phyloP scores from a whole-genome alignment of 2,113 vertebrate genomes.

The Sclerurus mexicanus region DNA sequence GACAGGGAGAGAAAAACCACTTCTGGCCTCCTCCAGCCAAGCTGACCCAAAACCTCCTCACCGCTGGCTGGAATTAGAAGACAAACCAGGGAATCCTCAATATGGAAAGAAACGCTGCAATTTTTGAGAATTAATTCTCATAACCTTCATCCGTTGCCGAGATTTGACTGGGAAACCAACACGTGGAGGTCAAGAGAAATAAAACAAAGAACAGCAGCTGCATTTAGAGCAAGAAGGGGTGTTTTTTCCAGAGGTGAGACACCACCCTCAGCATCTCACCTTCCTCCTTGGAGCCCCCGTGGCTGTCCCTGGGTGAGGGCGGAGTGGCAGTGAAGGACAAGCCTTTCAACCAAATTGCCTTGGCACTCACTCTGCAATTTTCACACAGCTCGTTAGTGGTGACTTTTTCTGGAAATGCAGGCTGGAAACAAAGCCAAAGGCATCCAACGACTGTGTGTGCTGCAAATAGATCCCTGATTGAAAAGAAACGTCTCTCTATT shows the following conservation, averaged over 20 bases:
- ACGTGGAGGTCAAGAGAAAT: background rate
- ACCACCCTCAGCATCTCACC: background rate
- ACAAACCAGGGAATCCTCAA: background rate
- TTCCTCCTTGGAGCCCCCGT: background rate
- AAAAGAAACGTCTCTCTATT: background rate
- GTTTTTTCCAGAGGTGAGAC: background rate
- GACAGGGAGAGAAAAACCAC: background rate
- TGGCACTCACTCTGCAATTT: slow-evolving; percentile 14
- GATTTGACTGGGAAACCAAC: background rate
- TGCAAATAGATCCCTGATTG: slow-evolving; percentile 35
- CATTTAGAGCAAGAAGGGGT: background rate
- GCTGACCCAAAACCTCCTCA: background rate
- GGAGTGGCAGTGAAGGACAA: background rate
- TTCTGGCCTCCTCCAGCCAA: background rate
- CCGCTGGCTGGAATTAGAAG: background rate
- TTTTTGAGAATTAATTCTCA: background rate
- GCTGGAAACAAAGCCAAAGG: slow-evolving; percentile 35
- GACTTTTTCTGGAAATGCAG: slow-evolving; percentile 38
- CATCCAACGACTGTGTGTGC: background rate
- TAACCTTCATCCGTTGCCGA: background rate
- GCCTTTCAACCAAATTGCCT: slow-evolving; percentile 48
- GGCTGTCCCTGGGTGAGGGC: background rate
- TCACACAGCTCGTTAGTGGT: slow-evolving; percentile 34
- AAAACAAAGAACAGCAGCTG: background rate
- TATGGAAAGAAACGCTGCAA: background rate